Base-by-base conservation (phyloP, 1,140 invertebrate genomes). In the Conus ventricosus region DNA sequence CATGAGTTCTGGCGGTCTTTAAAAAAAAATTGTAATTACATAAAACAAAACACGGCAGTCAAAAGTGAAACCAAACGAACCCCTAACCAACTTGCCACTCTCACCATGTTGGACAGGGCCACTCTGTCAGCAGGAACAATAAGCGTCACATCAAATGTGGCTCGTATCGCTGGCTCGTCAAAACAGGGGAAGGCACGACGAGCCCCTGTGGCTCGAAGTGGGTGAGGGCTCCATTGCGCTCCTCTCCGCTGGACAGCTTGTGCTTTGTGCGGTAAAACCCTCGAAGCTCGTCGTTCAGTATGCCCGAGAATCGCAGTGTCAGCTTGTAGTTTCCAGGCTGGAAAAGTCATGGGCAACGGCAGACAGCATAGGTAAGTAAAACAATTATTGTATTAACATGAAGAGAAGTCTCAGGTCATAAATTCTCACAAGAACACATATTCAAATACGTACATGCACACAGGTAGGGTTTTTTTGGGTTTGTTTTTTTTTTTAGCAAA, bases 131-230 rank as follows among this genome's bases (percentile, higher is more conserved):
- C 93, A 6, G 97, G 97, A 88, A 98, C 97, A 91, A 97, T 96
- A 13, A 99, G 95, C 0, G 97, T 97, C 84, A 99, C 97, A 94
- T 98, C 97, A 96, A 99, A 99, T 4, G 97, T 98, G 7, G 98
- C 97, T 95, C 99, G 99, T 11, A 98, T 96, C 20, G 98, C 97
- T 60, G 98, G 99, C 95, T 99, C 99, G 95, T 99, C 99, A 98
- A 98, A 99, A 95, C 98, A 99, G 11, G 98, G 98, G 93, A 99
- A 99, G 93, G 98, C 98, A 90, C 97, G 96, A 85, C 98, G 96
- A 23, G 98, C 98, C 96, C 99, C 98, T 27, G 98, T 98, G 0
- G 98, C 96, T 96, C 95, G 95, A 99, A 99, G 94, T 99, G 98
- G 63, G 98, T 99, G 71, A 98, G 97, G 17, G 97, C 98, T 57